phyloP scores from a whole-genome alignment of 2,797 vertebrate genomes.

The Ficedula albicollis region DNA sequence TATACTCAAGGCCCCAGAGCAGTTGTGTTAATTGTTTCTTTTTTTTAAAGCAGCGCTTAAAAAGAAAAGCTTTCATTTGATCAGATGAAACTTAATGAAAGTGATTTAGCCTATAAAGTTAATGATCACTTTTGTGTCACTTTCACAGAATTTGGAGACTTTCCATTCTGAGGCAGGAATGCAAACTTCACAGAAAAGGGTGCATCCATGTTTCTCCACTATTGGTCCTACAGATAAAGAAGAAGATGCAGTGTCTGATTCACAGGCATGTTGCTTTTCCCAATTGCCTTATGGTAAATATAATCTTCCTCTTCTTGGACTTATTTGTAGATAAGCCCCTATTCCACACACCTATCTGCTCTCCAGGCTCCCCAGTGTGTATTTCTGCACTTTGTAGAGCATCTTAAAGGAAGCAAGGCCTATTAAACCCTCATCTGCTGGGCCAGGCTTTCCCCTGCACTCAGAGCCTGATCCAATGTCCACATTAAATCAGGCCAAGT shows the following conservation, averaged over 20 bases:
- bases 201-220: neutral
- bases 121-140: neutral
- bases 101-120: constrained; percentile 19
- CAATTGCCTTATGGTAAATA: constrained; percentile 30
- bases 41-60: neutral
- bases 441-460: neutral
- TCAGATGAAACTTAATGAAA: constrained; percentile 47
- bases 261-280: constrained; percentile 12
- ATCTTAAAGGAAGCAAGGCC: neutral
- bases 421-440: neutral
- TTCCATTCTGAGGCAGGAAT: neutral
- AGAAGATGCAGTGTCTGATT: neutral
- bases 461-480: neutral
- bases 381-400: neutral
- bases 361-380: neutral
- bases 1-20: neutral
- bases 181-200: neutral
- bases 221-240: neutral
- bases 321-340: constrained; percentile 50
- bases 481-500: neutral
- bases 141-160: neutral
- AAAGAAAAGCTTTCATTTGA: constrained; percentile 33
- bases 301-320: constrained; percentile 21
- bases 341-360: neutral
- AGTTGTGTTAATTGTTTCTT: constrained; percentile 13